A percentile compares a stretch with the other conserved stretches of the same genome.
Evolutionary conservation across 1,140 invertebrate species (phyloP).

Genomic region (Hormaphis cornu): DNA sequence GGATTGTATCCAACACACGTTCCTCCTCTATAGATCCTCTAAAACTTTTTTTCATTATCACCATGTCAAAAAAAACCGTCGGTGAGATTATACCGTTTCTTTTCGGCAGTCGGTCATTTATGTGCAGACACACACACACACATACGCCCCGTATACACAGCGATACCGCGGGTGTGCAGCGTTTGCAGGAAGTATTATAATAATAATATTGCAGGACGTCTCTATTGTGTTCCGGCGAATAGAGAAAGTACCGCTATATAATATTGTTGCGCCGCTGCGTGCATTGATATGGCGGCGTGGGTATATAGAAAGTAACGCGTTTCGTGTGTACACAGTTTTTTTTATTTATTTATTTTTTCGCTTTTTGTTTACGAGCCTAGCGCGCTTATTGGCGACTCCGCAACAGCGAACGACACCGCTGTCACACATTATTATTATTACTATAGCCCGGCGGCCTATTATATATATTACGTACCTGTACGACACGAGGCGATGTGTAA

Average conservation of each 20-base stretch:
- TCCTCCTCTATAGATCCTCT: too few species aligned
- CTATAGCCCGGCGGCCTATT: neutral
- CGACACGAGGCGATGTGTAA: too few species aligned
- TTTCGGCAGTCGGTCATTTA: too few species aligned
- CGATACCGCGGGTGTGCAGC: neutral
- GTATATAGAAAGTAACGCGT: conserved; percentile 28
- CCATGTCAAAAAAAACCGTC: too few species aligned
- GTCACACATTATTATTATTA: too few species aligned
- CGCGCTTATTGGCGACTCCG: conserved; percentile 13
- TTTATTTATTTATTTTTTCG: neutral
- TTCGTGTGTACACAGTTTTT: neutral
- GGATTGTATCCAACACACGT: too few species aligned
- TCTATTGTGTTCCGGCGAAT: conserved; percentile 18
- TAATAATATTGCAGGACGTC: conserved; percentile 3
- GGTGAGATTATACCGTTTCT: too few species aligned
- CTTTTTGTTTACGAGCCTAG: conserved; percentile 19
- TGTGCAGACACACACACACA: neutral
- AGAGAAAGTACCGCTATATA: conserved; percentile 29
- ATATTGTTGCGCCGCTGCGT: neutral
- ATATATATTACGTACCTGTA: neutral
- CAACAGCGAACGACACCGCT: neutral
- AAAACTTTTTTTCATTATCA: too few species aligned
- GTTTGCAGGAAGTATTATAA: conserved; percentile 20
- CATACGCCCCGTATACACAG: neutral
- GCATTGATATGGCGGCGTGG: conserved; percentile 9